phyloP scores from a whole-genome alignment of 2,888 invertebrate genomes.

The Sinohyriopsis cumingii region DNA sequence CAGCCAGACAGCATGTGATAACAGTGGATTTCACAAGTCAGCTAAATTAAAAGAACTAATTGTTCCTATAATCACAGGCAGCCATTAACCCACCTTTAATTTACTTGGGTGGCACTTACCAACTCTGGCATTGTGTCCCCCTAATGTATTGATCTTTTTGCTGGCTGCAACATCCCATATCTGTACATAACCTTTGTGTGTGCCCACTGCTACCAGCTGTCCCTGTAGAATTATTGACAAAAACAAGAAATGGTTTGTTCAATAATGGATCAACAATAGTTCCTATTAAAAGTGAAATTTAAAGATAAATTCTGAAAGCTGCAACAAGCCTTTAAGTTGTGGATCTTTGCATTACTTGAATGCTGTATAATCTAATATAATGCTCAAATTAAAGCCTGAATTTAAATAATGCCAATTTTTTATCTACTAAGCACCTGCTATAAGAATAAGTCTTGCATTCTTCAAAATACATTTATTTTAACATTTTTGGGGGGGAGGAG shows the following conservation, averaged over 20 bases:
- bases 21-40: background rate
- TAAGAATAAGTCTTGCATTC: too few species aligned
- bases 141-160: slow-evolving; percentile 91
- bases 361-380: too few species aligned
- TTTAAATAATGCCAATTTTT: too few species aligned
- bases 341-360: too few species aligned
- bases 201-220: slow-evolving; percentile 96
- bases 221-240: slow-evolving; percentile 76
- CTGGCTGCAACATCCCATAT: slow-evolving; percentile 98
- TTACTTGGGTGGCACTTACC: slow-evolving; percentile 53
- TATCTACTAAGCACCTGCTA: too few species aligned
- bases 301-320: too few species aligned
- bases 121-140: slow-evolving; percentile 88
- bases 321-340: too few species aligned
- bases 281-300: background rate
- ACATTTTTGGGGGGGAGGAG: too few species aligned
- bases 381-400: too few species aligned
- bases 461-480: too few species aligned
- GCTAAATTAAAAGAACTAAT: too few species aligned
- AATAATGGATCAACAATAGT: background rate
- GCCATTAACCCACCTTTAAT: background rate
- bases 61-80: background rate
- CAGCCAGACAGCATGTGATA: background rate
- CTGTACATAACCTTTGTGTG: slow-evolving; percentile 94
- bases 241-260: background rate